These are phyloP conservation scores for Vespertilio murinus DNA, from an alignment of 2,797 vertebrate species.

Conservation along the genomic window DNA sequence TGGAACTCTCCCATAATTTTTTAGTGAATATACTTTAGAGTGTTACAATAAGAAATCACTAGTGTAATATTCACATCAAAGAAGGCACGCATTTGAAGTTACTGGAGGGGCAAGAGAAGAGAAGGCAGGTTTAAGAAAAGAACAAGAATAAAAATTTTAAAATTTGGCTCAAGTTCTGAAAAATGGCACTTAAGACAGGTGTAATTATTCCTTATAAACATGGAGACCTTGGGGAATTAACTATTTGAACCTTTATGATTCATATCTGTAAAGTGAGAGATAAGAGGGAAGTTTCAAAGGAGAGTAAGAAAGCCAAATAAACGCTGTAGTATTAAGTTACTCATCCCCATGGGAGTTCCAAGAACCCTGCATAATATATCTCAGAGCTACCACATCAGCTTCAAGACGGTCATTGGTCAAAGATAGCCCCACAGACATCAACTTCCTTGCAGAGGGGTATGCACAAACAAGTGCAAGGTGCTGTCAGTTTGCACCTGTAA, in stretches of 20 bases:
- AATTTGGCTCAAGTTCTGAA: background rate
- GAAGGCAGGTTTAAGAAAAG: background rate
- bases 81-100: background rate
- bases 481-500: background rate
- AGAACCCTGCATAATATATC: background rate
- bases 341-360: background rate
- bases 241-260: background rate
- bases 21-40: background rate
- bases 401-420: background rate
- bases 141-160: background rate
- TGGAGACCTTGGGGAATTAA: background rate
- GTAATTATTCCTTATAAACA: background rate
- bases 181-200: background rate
- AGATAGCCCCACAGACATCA: background rate
- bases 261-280: background rate
- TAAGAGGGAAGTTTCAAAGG: background rate
- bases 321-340: background rate
- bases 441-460: accelerated
- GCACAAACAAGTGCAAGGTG: accelerated
- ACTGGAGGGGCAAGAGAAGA: background rate
- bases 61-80: background rate
- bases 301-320: background rate
- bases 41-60: background rate
- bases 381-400: background rate
- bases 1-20: background rate